Evolutionary conservation across 2,113 vertebrate genomes (phyloP), one percentile per base, ranked within the genome.

Genomic region (Oophaga pumilio): DNA sequence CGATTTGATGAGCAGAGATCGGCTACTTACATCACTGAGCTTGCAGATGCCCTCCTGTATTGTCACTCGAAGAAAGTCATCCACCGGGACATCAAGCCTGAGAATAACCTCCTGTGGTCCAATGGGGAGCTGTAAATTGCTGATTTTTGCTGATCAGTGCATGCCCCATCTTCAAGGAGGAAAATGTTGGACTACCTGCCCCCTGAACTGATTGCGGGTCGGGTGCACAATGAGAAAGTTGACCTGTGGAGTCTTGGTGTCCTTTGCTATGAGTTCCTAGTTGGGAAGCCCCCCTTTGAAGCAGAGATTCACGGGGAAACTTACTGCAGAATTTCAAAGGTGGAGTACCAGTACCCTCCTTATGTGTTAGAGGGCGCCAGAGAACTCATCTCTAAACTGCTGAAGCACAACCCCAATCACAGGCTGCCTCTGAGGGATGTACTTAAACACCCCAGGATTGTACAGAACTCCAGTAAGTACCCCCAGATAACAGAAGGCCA

Each of bases 61-160:
- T 99, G 98, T 88, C 97, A 99, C 89, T 95, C 96, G 0, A 99
- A 97, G 93, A 96, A 95, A 20, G 98, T 99, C 78, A 99, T 99
- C 89, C 98, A 99, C 82, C 91, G 98, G 87, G 98, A 99, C 90
- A 99, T 99, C 89, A 99, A 99, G 89, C 98, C 98, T 14, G 98
- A 99, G 90, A 99, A 99, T 85, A 89, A 99, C 76, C 92, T 99
- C 8, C 94, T 99, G 43, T 97, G 97, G 0, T 94, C 95, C 4
- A 94, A 95, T 0, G 98, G 98, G 8, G 97, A 99, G 89, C 91
- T 99, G 68, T 99, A 99, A 93, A 99, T 99, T 1, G 98, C 98
- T 12, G 98, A 99, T 82, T 99, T 99, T 82, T 98, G 98, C 13
- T 99, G 98, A 98, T 99, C 97, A 8, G 98, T 99, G 26, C 98